Base-by-base conservation (phyloP, 2,797 vertebrate species). In the Gambusia yucatana region DNA sequence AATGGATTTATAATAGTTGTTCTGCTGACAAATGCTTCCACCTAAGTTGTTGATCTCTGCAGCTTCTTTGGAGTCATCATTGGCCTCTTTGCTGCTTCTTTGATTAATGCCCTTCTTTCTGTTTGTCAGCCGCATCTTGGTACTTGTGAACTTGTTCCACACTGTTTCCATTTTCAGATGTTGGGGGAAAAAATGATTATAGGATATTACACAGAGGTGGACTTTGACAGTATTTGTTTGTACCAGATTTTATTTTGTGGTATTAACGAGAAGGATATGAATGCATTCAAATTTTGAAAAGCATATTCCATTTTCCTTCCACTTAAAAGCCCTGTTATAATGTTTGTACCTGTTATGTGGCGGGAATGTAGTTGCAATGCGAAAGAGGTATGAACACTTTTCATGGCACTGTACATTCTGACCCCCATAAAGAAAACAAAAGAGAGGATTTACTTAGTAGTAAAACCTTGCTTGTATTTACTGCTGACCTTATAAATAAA, bases 401-500 rank as follows among this genome's bases (percentile, higher is more conserved):
- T 43, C 65, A 69, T 43, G 22, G 10, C 65, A n/a, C 39, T 69
- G 10, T 43, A 57, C 16, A 75, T 80, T 73, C 72, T 81, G 59
- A 86, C 50, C 44, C 65, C 72, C 65, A 77, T 28, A 77, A 81
- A 80, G 8, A 81, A 80, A 8, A 90, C 39, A 76, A 67, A 71
- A 78, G 78, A 25, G 10, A 73, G 72, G 30, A 71, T 82, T 75
- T 17, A 59, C 76, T 79, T 13, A 84, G 44, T 52, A 52, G 82
- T 41, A 44, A 83, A 86, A 89, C 59, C 46, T 75, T 81, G 57
- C 84, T 82, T 69, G 28, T 61, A 69, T 70, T 69, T 30, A 75
- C 16, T 30, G 4, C 67, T 28, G 67, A n/a, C 11, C 39, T 43
- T 30, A 30, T 74, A 43, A 74, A 39, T 41, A 43, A 20, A 75